Evolutionary conservation across 2,888 invertebrate species (phyloP).

Genomic region (Philonicus albiceps): DNA sequence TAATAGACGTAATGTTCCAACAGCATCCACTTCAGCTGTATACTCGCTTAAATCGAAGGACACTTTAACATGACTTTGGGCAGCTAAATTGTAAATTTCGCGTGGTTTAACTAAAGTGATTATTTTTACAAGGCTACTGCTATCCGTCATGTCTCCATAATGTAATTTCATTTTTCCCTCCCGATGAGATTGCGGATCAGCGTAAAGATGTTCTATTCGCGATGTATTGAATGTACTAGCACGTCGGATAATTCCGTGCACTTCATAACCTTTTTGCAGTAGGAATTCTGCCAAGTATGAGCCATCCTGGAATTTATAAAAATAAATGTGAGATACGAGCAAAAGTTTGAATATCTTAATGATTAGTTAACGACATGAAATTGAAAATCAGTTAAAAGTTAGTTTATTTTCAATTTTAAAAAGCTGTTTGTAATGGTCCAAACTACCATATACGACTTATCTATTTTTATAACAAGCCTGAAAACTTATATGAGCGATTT

Average conservation of each 20-base stretch:
- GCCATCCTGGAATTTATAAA: conserved; percentile 79
- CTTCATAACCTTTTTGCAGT: conserved; percentile 88
- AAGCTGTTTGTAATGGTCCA: too few species aligned
- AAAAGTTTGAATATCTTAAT: too few species aligned
- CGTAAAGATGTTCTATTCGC: conserved; percentile 95
- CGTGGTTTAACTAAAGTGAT: conserved; percentile 74
- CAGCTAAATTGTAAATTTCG: conserved; percentile 98
- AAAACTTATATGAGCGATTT: too few species aligned
- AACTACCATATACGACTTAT: too few species aligned
- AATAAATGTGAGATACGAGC: not conserved
- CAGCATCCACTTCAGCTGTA: conserved; percentile 96
- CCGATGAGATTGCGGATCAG: conserved; percentile 87
- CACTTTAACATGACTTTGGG: conserved; percentile 98
- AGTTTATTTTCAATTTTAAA: too few species aligned
- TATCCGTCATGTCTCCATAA: conserved; percentile 99
- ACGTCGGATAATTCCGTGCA: conserved; percentile 94
- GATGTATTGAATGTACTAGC: conserved; percentile 97
- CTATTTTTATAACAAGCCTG: too few species aligned
- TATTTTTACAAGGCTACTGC: conserved; percentile 90
- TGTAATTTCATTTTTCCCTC: conserved; percentile 91
- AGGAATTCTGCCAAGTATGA: conserved; percentile 96
- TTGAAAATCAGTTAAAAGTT: too few species aligned
- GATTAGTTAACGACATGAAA: not conserved
- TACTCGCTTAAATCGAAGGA: conserved; percentile 99
- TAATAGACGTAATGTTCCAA: conserved; percentile 89